A percentile compares a stretch with the other conserved stretches of the same genome.
Conservation (phyloP, 2,888 invertebrate genomes). For the Microplitis deprimator region DNA sequence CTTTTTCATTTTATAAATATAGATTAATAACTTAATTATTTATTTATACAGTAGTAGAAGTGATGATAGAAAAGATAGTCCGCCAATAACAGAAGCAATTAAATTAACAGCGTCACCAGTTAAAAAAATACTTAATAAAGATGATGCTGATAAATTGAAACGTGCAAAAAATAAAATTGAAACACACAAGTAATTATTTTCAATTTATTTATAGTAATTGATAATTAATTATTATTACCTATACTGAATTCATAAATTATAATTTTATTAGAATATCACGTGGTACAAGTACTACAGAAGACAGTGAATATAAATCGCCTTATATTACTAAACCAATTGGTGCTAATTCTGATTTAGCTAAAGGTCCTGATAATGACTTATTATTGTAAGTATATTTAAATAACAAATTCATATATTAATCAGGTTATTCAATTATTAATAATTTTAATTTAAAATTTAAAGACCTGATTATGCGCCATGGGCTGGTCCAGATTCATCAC, state of each 20-base stretch:
- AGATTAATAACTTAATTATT: constrained; percentile 23
- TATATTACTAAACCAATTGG: constrained; percentile 77
- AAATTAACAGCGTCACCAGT: constrained; percentile 68
- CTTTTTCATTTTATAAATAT: no score
- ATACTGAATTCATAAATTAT: no score
- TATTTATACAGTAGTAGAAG: constrained; percentile 60
- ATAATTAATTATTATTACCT: not conserved
- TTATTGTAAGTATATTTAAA: constrained; percentile 78
- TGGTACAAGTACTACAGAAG: constrained; percentile 72
- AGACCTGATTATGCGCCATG: constrained; percentile 88
- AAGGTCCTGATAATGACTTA: constrained; percentile 84
- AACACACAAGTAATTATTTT: constrained; percentile 67
- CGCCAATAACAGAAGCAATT: constrained; percentile 67
- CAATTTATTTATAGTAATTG: constrained; percentile 19
- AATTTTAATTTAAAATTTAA: constrained; percentile 50
- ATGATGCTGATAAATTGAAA: constrained; percentile 66
- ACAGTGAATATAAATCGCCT: constrained; percentile 76
- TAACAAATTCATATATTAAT: constrained; percentile 2
- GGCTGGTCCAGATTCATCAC: constrained; percentile 83
- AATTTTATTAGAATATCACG: constrained; percentile 65
- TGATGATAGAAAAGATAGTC: constrained; percentile 66
- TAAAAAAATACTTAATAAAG: constrained; percentile 62
- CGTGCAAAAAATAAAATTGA: constrained; percentile 70
- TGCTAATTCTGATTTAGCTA: constrained; percentile 80
- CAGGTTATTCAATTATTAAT: constrained; percentile 3